Conservation (phyloP, 2,113 vertebrate genomes). For the Amphilophus citrinellus region DNA sequence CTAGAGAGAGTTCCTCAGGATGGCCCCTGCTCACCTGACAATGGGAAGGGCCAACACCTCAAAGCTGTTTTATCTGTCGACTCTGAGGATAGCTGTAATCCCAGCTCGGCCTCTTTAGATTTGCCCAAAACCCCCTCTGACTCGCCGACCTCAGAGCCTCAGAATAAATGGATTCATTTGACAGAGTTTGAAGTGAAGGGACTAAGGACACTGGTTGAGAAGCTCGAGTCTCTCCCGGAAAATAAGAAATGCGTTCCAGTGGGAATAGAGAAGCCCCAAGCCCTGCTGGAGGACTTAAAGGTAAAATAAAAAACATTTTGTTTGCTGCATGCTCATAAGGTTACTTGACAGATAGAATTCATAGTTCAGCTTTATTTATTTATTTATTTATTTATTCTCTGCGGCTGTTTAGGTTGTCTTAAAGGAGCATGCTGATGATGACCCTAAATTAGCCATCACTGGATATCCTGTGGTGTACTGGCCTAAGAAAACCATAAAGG, state of each 20-base stretch:
- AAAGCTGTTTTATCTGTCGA: constrained; percentile 88
- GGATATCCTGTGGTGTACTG: constrained; percentile 93
- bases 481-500: constrained; percentile 93
- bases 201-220: constrained; percentile 92
- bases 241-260: constrained; percentile 93
- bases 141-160: constrained; percentile 85
- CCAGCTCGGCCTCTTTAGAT: constrained; percentile 73
- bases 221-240: constrained; percentile 94
- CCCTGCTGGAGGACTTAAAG: constrained; percentile 94
- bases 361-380: not conserved
- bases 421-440: constrained; percentile 94
- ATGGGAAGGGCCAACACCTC: constrained; percentile 82
- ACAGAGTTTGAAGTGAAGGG: constrained; percentile 95
- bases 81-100: constrained; percentile 87
- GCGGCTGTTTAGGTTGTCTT: constrained; percentile 86
- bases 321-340: not conserved
- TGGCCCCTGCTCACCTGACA: constrained; percentile 83
- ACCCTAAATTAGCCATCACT: constrained; percentile 90
- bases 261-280: constrained; percentile 91
- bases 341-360: not conserved
- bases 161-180: constrained; percentile 89
- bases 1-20: constrained; percentile 70
- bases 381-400: not conserved
- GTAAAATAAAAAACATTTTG: constrained; percentile 70
- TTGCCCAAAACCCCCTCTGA: constrained; percentile 88